Evolutionary conservation across 2,888 invertebrate species (phyloP).

Genomic region (Caenorhabditis sp.): DNA sequence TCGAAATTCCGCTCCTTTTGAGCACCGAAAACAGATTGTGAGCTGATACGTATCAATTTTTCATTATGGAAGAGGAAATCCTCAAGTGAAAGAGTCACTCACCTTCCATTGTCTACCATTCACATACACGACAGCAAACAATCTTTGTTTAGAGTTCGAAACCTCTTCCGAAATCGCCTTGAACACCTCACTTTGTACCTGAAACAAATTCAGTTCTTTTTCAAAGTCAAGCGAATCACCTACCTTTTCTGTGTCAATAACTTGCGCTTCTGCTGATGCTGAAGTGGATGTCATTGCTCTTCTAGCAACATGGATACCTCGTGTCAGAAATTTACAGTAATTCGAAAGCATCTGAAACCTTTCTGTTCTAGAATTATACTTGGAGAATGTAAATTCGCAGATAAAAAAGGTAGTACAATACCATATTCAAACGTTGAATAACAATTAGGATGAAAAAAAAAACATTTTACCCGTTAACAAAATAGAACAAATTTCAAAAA

Average conservation of each 20-base stretch:
- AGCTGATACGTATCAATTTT: too few relatives aligned
- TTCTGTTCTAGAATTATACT: too few relatives aligned
- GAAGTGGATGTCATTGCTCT: not conserved
- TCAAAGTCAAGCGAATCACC: not conserved
- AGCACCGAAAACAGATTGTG: too few relatives aligned
- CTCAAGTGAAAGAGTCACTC: too few relatives aligned
- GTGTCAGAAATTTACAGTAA: not conserved
- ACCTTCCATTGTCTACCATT: constrained; percentile 73
- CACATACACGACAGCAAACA: constrained; percentile 74
- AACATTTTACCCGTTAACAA: not conserved
- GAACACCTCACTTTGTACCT: constrained; percentile 39
- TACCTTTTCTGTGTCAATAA: constrained; percentile 24
- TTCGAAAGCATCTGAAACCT: not conserved
- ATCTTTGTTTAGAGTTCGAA: constrained; percentile 64
- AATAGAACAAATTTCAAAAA: not conserved
- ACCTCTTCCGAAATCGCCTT: constrained; percentile 59
- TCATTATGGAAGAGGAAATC: too few relatives aligned
- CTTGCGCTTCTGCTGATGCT: constrained; percentile 20
- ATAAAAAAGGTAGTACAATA: not conserved
- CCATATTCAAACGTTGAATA: not conserved
- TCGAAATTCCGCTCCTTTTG: too few relatives aligned
- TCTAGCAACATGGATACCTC: not conserved
- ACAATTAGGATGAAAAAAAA: not conserved
- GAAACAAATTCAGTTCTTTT: constrained; percentile 3
- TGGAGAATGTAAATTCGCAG: too few relatives aligned